Evolutionary conservation across 2,113 vertebrate genomes (phyloP).

Genomic region (Alligator sinensis): DNA sequence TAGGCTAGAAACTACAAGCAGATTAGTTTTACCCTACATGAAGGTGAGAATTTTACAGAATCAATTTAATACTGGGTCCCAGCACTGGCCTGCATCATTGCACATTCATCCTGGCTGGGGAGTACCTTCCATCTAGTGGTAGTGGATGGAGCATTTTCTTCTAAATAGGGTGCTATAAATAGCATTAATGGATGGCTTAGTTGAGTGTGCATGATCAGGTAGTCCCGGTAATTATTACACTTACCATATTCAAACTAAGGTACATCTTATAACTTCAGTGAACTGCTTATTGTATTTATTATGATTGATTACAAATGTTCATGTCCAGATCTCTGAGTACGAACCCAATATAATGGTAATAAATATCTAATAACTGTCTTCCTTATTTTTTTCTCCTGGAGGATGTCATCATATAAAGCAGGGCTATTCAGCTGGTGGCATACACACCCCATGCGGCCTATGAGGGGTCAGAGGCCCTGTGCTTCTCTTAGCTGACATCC

Average conservation of each 20-base stretch:
- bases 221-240: background rate
- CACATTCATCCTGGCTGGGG: background rate
- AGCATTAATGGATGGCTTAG: background rate
- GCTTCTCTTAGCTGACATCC: no score
- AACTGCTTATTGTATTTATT: background rate
- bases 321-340: background rate
- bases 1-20: background rate
- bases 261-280: background rate
- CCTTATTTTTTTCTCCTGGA: background rate
- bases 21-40: background rate
- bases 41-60: background rate
- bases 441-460: no score
- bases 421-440: no score
- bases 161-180: background rate
- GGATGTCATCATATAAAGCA: background rate
- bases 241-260: background rate
- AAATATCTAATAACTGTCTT: background rate
- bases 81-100: background rate
- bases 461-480: no score
- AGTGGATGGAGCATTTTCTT: background rate
- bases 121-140: background rate
- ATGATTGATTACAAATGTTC: background rate
- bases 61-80: background rate
- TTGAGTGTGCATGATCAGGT: background rate
- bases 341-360: fast-evolving